Base-by-base conservation (phyloP, 2,888 invertebrate genomes). In the Drosophila pseudotalamancana region DNA sequence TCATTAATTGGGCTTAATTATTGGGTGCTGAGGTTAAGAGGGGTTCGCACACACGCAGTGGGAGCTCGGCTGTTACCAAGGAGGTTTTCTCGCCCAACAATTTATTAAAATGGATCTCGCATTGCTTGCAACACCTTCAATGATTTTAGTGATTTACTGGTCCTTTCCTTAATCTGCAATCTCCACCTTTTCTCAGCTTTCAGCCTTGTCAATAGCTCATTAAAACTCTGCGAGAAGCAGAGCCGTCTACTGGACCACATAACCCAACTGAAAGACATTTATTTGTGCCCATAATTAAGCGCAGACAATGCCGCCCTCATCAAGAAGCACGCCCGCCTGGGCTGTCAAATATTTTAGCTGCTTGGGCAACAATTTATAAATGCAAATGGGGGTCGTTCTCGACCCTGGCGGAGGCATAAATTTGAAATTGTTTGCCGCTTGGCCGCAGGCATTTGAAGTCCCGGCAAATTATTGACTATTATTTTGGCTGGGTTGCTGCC, bases 1-100 rank as follows among this genome's bases (percentile, higher is more conserved):
- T 29, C 70, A 77, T 87, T 83, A 83, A 87, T 81, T 87, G 79
- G 64, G 70, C 73, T 72, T 85, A 87, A 79, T 84, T 87, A 79
- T 72, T 75, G 72, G 56, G 61, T 63, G 19, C 5, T 5, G 27
- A n/a, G 11, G 27, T 4, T n/a, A 29, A n/a, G 25, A 8, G 25
- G 8, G 25, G 31, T 12, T 31, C 3, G 31, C 6, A 0, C 8
- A 8, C 16, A 9, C 16, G n/a, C n/a, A n/a, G n/a, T n/a, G n/a
- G n/a, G n/a, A n/a, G n/a, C n/a, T n/a, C n/a, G n/a, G n/a, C n/a
- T n/a, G n/a, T n/a, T n/a, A n/a, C n/a, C n/a, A n/a, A n/a, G n/a
- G n/a, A n/a, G n/a, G n/a, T n/a, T n/a, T n/a, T n/a, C n/a, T 14
- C 23, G 16, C 3, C 11, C 3, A 11, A 4, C 12, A n/a, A 16